These are phyloP conservation scores for Chelonus formosanus DNA, from an alignment of 2,888 invertebrate species.

Conservation along the genomic window DNA sequence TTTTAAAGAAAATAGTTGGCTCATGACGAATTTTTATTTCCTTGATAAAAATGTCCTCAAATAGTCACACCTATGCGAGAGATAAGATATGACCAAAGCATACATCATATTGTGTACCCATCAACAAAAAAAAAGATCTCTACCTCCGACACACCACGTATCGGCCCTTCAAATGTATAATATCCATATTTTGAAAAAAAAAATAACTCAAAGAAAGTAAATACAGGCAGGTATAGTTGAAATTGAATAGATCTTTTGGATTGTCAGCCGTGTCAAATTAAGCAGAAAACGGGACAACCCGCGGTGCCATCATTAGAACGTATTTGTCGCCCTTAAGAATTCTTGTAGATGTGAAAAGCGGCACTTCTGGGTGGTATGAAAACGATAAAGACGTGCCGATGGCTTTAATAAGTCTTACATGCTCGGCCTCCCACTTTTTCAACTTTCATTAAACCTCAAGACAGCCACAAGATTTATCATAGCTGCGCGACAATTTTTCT, in stretches of 20 bases:
- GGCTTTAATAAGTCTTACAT: not conserved
- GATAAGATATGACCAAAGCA: no score
- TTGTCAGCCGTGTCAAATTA: slow-evolving; percentile 30
- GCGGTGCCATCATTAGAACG: slow-evolving; percentile 19
- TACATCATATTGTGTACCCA: no score
- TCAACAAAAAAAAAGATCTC: no score
- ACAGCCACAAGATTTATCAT: slow-evolving; percentile 1
- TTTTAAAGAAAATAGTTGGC: no score
- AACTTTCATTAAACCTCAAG: not conserved
- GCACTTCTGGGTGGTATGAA: slow-evolving; percentile 25
- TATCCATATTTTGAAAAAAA: slow-evolving; percentile 1
- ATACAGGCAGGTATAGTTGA: no score
- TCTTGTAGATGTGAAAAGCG: slow-evolving; percentile 17
- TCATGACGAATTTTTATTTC: no score
- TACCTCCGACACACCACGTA: no score
- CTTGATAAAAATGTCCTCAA: no score
- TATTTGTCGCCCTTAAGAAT: slow-evolving; percentile 23
- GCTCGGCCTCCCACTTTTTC: not conserved
- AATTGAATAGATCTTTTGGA: slow-evolving; percentile 4
- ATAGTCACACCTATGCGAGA: no score
- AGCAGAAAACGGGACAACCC: slow-evolving; percentile 25
- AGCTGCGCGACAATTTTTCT: not conserved
- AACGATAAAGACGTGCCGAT: slow-evolving; percentile 23
- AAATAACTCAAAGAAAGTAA: no score
- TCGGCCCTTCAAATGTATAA: no score